Base-by-base conservation (phyloP, 2,888 invertebrate species). In the Plagodis dolabraria region DNA sequence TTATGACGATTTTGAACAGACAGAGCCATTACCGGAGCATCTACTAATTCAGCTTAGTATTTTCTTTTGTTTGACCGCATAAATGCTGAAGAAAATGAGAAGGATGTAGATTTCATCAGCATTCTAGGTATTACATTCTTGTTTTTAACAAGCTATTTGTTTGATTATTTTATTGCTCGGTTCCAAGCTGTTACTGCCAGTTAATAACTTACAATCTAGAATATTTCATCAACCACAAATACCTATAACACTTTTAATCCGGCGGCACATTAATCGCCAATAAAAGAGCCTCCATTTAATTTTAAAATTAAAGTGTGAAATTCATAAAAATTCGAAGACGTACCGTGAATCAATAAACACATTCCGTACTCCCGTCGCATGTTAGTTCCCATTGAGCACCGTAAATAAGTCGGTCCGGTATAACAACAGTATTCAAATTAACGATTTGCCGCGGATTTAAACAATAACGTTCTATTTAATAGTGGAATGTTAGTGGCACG, bases 401-500 rank as follows among this genome's bases (percentile, higher is more conserved):
- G 82, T 87, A 85, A 85, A 85, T 84, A 84, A 84, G 82, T 85
- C 81, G 83, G 81, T 76, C 76, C 82, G 80, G 82, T 81, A 86
- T 87, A 87, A 89, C 86, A 87, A 89, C 87, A 88, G 83, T 89
- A 86, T 88, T 90, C 87, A 85, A 92, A 92, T 92, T 91, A 87
- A 66, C 83, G 71, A 92, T 92, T 92, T 83, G 92, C 75, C 76
- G 80, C 91, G 87, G 89, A 85, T 92, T 92, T 89, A 92, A 92
- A 92, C 89, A 88, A 89, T 88, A 92, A 89, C 92, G 87, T 85
- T 89, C 87, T 88, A 88, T 89, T 91, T 89, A 87, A 88, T 88
- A 89, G 85, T 85, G 81, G 84, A 82, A 82, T 85, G 77, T 79
- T 79, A 76, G 74, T 74, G 84, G 85, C 86, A 86, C 86, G 86